A percentile compares a stretch with the other conserved stretches of the same genome.
phyloP scores from a whole-genome alignment of 1,140 invertebrate genomes.

The Ephestia elutella region DNA sequence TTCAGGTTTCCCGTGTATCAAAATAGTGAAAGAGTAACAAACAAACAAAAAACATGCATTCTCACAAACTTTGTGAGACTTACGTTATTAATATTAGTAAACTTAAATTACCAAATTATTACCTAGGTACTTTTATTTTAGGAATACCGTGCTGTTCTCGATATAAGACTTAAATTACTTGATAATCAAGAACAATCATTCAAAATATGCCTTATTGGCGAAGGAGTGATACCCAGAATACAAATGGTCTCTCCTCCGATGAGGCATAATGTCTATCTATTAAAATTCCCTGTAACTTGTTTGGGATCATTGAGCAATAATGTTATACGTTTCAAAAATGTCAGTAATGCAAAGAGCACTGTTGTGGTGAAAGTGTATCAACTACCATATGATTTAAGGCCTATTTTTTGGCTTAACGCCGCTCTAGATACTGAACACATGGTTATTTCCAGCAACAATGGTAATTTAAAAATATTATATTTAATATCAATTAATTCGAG shows the following conservation, averaged over 20 bases:
- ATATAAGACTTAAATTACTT: constrained; percentile 54
- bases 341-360: constrained; percentile 44
- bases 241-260: constrained; percentile 36
- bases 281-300: constrained; percentile 55
- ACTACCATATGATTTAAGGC: constrained; percentile 32
- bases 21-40: no score
- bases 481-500: no score
- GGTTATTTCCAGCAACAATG: constrained; percentile 26
- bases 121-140: constrained; percentile 23
- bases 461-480: constrained; percentile 21
- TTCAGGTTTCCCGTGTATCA: no score
- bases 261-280: constrained; percentile 33
- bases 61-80: no score
- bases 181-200: constrained; percentile 59
- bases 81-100: no score
- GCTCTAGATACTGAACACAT: constrained; percentile 29
- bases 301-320: constrained; percentile 45
- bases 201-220: constrained; percentile 57
- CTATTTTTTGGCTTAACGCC: constrained; percentile 50
- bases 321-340: constrained; percentile 50
- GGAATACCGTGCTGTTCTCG: constrained; percentile 61
- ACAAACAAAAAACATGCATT: no score
- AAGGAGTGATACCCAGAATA: constrained; percentile 61
- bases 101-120: no score
- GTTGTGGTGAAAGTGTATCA: constrained; percentile 33